A percentile compares a stretch with the other conserved stretches of the same genome.
Evolutionary conservation across 1,140 invertebrate species (phyloP).

Genomic region (Procambarus virginalis): DNA sequence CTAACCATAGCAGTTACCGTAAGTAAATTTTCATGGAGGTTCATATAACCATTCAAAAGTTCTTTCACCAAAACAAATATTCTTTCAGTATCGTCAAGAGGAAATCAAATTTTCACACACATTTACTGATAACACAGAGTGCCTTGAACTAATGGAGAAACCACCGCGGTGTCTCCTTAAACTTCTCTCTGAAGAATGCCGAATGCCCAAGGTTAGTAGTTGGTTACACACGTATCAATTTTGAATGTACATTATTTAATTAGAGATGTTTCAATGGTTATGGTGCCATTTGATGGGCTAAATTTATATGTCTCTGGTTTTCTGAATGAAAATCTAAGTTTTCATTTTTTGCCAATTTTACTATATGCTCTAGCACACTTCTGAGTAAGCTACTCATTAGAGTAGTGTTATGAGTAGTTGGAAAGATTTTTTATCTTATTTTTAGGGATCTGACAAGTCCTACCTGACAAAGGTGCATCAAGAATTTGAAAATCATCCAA

Average conservation of each 20-base stretch:
- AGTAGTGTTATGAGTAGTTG: too few species aligned
- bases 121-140: conserved; percentile 92
- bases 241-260: too few species aligned
- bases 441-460: conserved; percentile 86
- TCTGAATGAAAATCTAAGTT: too few species aligned
- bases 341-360: too few species aligned
- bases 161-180: conserved; percentile 91
- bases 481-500: conserved; percentile 89
- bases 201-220: conserved; percentile 85
- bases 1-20: too few species aligned
- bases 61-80: conserved; percentile 12
- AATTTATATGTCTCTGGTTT: too few species aligned
- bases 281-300: too few species aligned
- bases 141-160: conserved; percentile 92
- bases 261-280: too few species aligned
- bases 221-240: too few species aligned
- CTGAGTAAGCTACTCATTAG: too few species aligned
- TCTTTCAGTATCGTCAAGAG: conserved; percentile 83
- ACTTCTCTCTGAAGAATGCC: conserved; percentile 91
- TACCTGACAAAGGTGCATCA: conserved; percentile 92
- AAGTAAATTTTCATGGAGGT: too few species aligned
- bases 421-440: not conserved
- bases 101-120: conserved; percentile 90
- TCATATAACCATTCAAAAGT: not conserved
- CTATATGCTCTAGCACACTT: too few species aligned